Evolutionary conservation across 2,797 vertebrate genomes (phyloP), one percentile per base, ranked within the genome.

Genomic region (Malacoraja senta): DNA sequence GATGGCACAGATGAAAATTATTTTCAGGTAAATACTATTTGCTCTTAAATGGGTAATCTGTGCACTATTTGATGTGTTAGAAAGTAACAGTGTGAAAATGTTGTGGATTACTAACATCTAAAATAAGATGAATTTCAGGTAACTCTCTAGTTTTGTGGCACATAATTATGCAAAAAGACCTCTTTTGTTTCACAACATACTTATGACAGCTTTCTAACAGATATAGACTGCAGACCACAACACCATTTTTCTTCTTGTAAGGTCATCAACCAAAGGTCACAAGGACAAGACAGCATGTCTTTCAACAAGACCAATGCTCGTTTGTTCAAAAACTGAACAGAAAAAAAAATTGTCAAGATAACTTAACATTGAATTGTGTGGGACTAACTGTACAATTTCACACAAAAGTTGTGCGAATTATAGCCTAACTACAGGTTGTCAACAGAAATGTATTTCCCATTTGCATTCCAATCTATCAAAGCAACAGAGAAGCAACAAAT

Each of bases 321-420:
- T 86, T 94, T 93, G 94, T 93, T 94, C 93, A 93, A 77, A 94
- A 92, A 93, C 91, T 58, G 71, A 94, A 93, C 92, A 79, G 92
- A 86, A 53, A 68, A 65, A 65, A 58, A 79, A 86, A 44, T 93
- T 74, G 53, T 91, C 84, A 91, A 93, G 35, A 93, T 91, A 93
- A 93, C 92, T 44, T 93, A 68, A 93, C 93, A 68, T 81, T 72
- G 65, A 68, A 44, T 12, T 93, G 19, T 94, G 78, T 77, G 79
- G 61, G 68, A 76, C 77, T 35, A 91, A 93, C 35, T 29, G 35
- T 76, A 91, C 38, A 81, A 35, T 88, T 83, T 65, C 53, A 81
- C n/a, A 63, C 15, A 77, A 44, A 78, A 93, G 8, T 91, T 26
- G 78, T 76, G 90, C 58, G 86, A 83, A 93, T 80, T 93, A 81